Conservation (phyloP, 2,888 invertebrate species). For the Drosophila buzzatii region DNA sequence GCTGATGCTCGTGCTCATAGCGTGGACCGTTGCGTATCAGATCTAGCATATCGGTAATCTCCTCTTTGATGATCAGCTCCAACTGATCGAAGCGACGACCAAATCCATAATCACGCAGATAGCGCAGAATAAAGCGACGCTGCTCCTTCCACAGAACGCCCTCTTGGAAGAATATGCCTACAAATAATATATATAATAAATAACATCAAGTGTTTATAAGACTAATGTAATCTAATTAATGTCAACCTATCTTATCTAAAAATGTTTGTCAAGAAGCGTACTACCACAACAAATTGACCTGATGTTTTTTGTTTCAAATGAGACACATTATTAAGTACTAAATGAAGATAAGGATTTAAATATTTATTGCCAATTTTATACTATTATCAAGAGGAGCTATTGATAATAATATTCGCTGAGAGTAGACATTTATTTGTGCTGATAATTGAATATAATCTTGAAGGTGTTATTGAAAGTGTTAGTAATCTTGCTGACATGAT, state of each 20-base stretch:
- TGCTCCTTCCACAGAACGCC: constrained; percentile 89
- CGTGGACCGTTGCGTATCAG: constrained; percentile 86
- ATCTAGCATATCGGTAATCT: constrained; percentile 85
- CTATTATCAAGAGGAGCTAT: not conserved
- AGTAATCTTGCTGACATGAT: not conserved
- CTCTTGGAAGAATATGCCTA: constrained; percentile 90
- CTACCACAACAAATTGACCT: not conserved
- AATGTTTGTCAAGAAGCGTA: not conserved
- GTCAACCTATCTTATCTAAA: not conserved
- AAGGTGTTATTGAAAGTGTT: not conserved
- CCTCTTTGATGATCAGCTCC: constrained; percentile 86
- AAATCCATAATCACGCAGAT: constrained; percentile 89
- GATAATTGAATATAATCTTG: not conserved
- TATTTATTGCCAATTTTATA: not conserved
- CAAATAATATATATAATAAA: not conserved
- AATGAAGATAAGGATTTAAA: not conserved
- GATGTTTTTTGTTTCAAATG: not conserved
- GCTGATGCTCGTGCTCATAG: constrained; percentile 84
- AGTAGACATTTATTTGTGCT: not conserved
- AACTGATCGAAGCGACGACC: constrained; percentile 87
- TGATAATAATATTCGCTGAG: not conserved
- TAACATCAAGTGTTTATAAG: not conserved
- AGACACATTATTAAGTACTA: too few species aligned
- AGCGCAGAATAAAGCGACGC: constrained; percentile 88
- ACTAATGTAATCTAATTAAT: not conserved